These are phyloP conservation scores for Microplitis manilae DNA, from an alignment of 2,888 invertebrate genomes.

Conservation along the genomic window DNA sequence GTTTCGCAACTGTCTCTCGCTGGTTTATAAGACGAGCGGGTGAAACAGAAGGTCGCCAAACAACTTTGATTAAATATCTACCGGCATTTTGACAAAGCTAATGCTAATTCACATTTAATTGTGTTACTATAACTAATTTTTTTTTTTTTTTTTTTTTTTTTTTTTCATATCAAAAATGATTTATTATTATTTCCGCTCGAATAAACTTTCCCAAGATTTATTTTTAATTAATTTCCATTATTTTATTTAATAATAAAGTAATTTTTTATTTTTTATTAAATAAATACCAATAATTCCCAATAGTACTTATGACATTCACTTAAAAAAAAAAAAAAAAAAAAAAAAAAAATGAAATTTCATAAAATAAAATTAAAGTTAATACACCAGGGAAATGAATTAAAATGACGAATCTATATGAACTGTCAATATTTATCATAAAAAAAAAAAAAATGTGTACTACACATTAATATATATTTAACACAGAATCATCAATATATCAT, in stretches of 20 bases:
- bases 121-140: no score
- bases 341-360: neutral
- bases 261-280: no score
- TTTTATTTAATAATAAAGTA: no score
- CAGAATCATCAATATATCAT: no score
- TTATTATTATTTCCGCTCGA: no score
- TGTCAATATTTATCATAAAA: constrained; percentile 12
- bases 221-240: no score
- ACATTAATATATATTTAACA: no score
- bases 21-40: constrained; percentile 8
- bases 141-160: no score
- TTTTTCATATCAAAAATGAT: no score
- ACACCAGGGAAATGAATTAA: neutral
- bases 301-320: neutral
- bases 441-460: constrained; percentile 34
- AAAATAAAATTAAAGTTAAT: neutral
- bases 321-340: neutral
- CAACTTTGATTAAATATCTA: constrained; percentile 70
- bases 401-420: neutral
- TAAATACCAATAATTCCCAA: no score
- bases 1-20: constrained; percentile 58
- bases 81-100: constrained; percentile 49
- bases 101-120: no score
- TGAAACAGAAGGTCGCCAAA: constrained; percentile 54
- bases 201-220: no score